These are phyloP conservation scores for Lepus timidus DNA, from an alignment of 2,113 vertebrate species.

Conservation along the genomic window DNA sequence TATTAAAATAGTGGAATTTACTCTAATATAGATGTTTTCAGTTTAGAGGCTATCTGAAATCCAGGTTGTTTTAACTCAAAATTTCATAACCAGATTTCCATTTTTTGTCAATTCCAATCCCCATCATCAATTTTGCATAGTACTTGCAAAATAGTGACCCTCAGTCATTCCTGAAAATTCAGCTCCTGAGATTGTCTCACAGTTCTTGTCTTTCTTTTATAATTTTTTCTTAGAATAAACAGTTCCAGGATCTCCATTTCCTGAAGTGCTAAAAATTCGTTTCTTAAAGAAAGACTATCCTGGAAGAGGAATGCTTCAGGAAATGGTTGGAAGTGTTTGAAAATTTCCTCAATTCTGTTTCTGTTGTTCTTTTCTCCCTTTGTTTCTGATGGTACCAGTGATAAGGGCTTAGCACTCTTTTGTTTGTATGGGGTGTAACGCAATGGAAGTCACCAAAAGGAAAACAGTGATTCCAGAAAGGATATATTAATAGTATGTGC, in stretches of 20 bases:
- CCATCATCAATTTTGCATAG: neutral
- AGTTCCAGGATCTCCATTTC: neutral
- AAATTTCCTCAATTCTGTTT: neutral
- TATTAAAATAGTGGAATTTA: neutral
- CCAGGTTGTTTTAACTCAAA: neutral
- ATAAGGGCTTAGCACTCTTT: rapidly evolving
- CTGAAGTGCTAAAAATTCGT: neutral
- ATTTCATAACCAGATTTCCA: slow-evolving; percentile 1
- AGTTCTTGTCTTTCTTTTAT: neutral
- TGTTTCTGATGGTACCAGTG: neutral
- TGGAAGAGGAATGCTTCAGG: neutral
- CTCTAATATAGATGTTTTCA: neutral
- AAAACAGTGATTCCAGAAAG: neutral
- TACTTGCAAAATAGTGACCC: neutral
- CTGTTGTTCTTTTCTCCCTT: neutral
- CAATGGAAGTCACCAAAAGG: neutral
- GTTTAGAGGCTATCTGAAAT: neutral
- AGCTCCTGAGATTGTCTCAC: neutral
- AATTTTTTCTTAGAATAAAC: neutral
- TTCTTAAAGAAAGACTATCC: neutral
- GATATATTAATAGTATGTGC: neutral
- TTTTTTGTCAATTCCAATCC: neutral
- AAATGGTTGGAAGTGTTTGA: neutral
- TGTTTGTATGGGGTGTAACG: neutral
- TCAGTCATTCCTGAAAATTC: slow-evolving; percentile 17